phyloP scores from a whole-genome alignment of 2,888 invertebrate species.

The Spodoptera littoralis region DNA sequence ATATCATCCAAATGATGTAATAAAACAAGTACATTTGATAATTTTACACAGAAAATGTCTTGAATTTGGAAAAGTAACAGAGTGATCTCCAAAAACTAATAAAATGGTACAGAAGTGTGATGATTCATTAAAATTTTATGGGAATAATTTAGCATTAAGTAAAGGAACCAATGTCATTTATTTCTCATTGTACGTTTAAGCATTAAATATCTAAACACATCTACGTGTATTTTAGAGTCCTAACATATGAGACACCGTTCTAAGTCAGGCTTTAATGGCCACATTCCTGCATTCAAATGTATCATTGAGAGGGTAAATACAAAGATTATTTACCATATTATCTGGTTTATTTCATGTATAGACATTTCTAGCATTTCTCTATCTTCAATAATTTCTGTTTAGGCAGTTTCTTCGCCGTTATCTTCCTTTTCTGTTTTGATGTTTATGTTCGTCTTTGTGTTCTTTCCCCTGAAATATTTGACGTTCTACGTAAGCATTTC shows the following conservation, averaged over 20 bases:
- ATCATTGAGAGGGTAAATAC: conserved; percentile 10
- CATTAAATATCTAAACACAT: conserved; percentile 19
- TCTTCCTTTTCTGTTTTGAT: neutral
- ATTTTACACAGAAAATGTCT: too few relatives aligned
- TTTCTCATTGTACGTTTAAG: conserved; percentile 2
- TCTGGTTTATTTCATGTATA: conserved; percentile 5
- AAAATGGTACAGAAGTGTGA: too few relatives aligned
- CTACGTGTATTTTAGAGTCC: conserved; percentile 24
- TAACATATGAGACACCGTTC: conserved; percentile 3
- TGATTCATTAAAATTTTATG: neutral
- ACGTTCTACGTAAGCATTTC: conserved; percentile 57
- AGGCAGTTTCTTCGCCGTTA: too few relatives aligned
- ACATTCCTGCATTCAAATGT: conserved; percentile 20
- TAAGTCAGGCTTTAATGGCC: conserved; percentile 17
- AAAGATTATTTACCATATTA: conserved; percentile 10
- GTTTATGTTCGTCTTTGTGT: neutral
- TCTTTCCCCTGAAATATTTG: conserved; percentile 46
- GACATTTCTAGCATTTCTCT: neutral
- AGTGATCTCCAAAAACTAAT: too few relatives aligned
- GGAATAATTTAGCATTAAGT: conserved; percentile 2
- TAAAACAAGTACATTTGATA: too few relatives aligned
- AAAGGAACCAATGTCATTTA: conserved; percentile 6
- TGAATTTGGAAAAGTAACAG: too few relatives aligned
- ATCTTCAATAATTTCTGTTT: conserved; percentile 1
- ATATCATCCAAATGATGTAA: too few relatives aligned